phyloP scores from a whole-genome alignment of 2,888 invertebrate species.

The Andrena chrysosceles region DNA sequence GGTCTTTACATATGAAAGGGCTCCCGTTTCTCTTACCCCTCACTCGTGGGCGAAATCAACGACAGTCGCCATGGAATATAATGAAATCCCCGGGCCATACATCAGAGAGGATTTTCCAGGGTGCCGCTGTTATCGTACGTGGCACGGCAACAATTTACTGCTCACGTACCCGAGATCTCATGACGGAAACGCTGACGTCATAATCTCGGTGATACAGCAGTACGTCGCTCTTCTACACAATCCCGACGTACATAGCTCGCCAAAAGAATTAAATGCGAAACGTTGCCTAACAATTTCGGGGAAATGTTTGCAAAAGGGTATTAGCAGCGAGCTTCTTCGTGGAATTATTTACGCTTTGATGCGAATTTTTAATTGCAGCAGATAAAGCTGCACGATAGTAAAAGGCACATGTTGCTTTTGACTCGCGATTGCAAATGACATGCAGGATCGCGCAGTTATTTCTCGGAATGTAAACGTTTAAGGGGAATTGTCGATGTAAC shows the following conservation, averaged over 20 bases:
- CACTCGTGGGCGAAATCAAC: not conserved
- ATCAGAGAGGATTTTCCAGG: conserved; percentile 33
- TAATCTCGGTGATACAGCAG: conserved; percentile 21
- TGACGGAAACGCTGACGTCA: conserved; percentile 45
- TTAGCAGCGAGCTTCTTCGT: no score
- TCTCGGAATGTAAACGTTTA: not conserved
- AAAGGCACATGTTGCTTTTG: no score
- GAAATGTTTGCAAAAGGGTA: no score
- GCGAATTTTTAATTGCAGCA: no score
- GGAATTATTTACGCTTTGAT: no score
- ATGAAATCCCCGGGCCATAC: conserved; percentile 17
- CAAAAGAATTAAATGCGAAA: not conserved
- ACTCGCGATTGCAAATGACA: no score
- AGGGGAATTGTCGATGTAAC: not conserved
- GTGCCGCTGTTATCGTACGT: conserved; percentile 22
- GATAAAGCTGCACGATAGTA: no score
- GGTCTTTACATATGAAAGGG: conserved; percentile 8
- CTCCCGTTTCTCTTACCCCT: not conserved
- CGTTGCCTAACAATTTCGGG: not conserved
- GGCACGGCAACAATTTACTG: conserved; percentile 39
- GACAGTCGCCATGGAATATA: not conserved
- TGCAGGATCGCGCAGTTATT: not conserved
- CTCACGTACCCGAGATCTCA: conserved; percentile 22
- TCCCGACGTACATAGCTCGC: not conserved
- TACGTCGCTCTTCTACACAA: not conserved